A percentile compares a stretch with the other conserved stretches of the same genome.
Conservation (phyloP, 1,140 invertebrate genomes). For the Octopus bimaculoides region DNA sequence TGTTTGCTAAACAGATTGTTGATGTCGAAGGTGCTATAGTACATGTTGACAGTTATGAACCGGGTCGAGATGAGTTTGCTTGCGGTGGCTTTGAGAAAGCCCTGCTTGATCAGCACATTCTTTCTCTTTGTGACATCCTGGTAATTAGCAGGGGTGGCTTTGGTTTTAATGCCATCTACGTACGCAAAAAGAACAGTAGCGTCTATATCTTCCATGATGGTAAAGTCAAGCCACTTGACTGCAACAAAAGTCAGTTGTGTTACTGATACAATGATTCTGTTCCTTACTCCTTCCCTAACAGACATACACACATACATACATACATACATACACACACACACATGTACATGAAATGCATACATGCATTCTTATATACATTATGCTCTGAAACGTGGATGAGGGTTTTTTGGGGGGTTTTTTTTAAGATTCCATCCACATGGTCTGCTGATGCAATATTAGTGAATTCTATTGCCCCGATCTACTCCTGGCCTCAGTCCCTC, state of each 20-base stretch:
- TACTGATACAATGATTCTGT: background rate
- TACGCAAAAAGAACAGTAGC: constrained; percentile 12
- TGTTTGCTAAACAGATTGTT: constrained; percentile 8
- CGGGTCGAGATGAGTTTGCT: background rate
- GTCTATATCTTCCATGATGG: constrained; percentile 19
- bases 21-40: constrained; percentile 16
- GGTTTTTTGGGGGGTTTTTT: too few species aligned
- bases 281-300: too few species aligned
- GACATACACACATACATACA: too few species aligned
- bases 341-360: too few species aligned
- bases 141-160: constrained; percentile 23
- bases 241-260: constrained; percentile 5
- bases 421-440: too few species aligned
- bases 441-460: too few species aligned
- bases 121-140: constrained; percentile 23
- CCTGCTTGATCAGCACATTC: constrained; percentile 19
- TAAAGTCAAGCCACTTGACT: constrained; percentile 10
- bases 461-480: too few species aligned
- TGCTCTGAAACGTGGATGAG: too few species aligned
- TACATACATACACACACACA: too few species aligned
- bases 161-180: constrained; percentile 20
- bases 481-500: too few species aligned
- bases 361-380: too few species aligned
- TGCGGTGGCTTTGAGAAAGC: constrained; percentile 23
- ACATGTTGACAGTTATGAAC: constrained; percentile 14